A percentile compares a stretch with the other conserved stretches of the same genome.
Evolutionary conservation across 2,113 vertebrate genomes (phyloP).

Genomic region (Gymnarchus niloticus): DNA sequence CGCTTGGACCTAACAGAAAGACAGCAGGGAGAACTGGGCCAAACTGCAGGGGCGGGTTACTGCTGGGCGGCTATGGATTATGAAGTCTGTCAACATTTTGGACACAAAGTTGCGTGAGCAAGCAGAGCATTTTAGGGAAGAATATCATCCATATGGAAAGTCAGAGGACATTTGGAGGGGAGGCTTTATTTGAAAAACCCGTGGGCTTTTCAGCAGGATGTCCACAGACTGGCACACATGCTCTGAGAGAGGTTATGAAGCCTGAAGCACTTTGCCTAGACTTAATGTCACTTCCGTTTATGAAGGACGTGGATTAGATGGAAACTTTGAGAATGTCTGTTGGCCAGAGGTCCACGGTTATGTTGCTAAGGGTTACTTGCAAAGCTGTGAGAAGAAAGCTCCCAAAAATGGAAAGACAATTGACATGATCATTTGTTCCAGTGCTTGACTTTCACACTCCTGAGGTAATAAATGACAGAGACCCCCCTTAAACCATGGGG

Average conservation of each 20-base stretch:
- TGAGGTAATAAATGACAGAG: not conserved
- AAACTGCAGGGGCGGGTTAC: not conserved
- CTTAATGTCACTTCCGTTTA: not conserved
- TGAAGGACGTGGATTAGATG: not conserved
- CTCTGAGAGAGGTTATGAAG: not conserved
- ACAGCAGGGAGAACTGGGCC: not conserved
- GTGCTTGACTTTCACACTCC: not conserved
- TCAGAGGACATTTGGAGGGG: not conserved
- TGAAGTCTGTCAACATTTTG: not conserved
- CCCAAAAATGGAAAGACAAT: not conserved
- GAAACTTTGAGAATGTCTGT: not conserved
- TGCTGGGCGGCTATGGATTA: not conserved
- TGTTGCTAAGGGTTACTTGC: not conserved
- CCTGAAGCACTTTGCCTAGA: not conserved
- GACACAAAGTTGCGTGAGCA: conserved; percentile 9
- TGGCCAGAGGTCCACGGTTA: not conserved
- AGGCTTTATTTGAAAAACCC: not conserved
- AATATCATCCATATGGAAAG: conserved; percentile 18
- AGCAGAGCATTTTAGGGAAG: conserved; percentile 24
- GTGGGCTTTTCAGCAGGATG: not conserved
- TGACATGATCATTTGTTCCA: not conserved
- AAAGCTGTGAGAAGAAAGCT: not conserved
- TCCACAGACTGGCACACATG: not conserved
- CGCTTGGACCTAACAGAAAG: not conserved
- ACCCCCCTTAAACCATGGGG: not conserved